A percentile compares a stretch with the other conserved stretches of the same genome.
Evolutionary conservation across 2,113 vertebrate genomes (phyloP).

Genomic region (Hipposideros armiger): DNA sequence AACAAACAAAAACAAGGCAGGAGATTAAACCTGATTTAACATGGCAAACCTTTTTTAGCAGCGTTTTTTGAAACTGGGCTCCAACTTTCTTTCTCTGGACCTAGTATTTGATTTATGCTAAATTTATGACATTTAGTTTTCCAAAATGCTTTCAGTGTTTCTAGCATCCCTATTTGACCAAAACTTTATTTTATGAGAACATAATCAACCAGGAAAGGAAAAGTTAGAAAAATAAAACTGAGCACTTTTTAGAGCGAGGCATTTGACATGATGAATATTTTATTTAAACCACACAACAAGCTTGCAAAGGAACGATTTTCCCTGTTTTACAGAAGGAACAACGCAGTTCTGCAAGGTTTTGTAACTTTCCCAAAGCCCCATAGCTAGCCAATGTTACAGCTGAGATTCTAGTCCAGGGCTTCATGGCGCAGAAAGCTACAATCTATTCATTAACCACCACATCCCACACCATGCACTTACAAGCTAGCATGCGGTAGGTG

Average conservation of each 20-base stretch:
- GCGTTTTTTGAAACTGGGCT: background rate
- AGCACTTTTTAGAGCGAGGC: background rate
- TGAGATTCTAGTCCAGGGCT: background rate
- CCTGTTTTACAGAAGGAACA: background rate
- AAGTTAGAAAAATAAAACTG: slow-evolving; percentile 17
- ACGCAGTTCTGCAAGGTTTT: background rate
- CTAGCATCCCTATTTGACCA: background rate
- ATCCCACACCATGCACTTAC: no score
- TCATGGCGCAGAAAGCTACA: background rate
- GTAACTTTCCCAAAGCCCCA: background rate
- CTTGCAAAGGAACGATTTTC: background rate
- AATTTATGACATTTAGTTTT: background rate
- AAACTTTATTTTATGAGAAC: background rate
- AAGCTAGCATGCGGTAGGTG: background rate
- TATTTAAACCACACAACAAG: background rate
- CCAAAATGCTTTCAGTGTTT: background rate
- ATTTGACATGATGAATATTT: background rate
- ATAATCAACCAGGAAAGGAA: background rate
- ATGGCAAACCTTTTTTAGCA: background rate
- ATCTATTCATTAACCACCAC: background rate
- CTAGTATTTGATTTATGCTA: background rate
- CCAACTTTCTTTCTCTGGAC: background rate
- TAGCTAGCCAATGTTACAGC: background rate
- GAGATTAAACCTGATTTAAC: background rate
- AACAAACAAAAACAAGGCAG: background rate